Conservation (phyloP, 2,797 vertebrate species). For the Cyclopterus lumpus region DNA sequence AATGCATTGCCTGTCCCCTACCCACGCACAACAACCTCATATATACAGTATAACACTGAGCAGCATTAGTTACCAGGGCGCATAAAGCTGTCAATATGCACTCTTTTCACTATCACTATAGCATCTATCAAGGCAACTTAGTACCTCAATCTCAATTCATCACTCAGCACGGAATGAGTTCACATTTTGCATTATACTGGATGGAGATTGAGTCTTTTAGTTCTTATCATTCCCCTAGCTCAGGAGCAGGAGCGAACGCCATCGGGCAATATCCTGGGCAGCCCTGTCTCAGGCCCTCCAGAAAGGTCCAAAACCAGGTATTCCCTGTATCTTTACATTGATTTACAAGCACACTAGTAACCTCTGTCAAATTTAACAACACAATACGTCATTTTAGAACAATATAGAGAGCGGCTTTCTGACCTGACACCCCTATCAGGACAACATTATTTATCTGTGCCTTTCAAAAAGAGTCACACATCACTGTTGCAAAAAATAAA, state of each 20-base stretch:
- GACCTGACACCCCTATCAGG: background rate
- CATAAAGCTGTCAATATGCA: constrained; percentile 66
- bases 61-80: constrained; percentile 55
- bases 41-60: constrained; percentile 64
- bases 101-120: constrained; percentile 46
- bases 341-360: background rate
- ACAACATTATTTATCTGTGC: background rate
- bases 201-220: constrained; percentile 50
- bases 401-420: background rate
- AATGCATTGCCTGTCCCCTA: constrained; percentile 59
- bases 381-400: background rate
- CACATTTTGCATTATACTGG: constrained; percentile 48
- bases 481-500: background rate
- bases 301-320: background rate
- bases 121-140: constrained; percentile 61
- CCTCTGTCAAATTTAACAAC: background rate
- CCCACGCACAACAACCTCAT: constrained; percentile 33
- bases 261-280: constrained; percentile 15
- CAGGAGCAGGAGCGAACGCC: constrained; percentile 35
- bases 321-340: background rate
- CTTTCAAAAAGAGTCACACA: background rate
- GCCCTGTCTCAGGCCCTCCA: constrained; percentile 11
- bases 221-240: constrained; percentile 49
- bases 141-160: constrained; percentile 65
- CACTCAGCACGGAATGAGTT: constrained; percentile 35